Base-by-base conservation (phyloP, 1,140 invertebrate genomes). In the Euborellia annulipes region DNA sequence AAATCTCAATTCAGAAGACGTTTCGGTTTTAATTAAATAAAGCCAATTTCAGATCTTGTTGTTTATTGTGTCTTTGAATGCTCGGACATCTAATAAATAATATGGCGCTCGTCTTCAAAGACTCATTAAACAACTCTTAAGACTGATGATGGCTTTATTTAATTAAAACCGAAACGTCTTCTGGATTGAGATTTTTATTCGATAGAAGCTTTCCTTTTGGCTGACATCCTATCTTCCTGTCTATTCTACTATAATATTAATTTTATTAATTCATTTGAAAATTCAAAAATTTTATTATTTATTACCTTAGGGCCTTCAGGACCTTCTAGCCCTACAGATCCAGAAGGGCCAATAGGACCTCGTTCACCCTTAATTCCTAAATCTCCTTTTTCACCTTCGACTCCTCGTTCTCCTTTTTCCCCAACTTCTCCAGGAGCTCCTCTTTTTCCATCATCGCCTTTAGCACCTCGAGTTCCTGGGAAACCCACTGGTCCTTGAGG, bases 311-410 rank as follows among this genome's bases (percentile, higher is more conserved):
- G 73, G 37, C 85, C 85, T 68, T 88, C 83, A 3, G 80, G 78
- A n/a, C 85, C 85, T 69, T 87, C 83, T 18, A 76, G 61, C 0
- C 85, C 85, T 7, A 75, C 61, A 11, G 70, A 63, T 34, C 84
- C 84, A 32, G 65, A 60, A 30, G 72, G 66, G 21, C 85, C 85
- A n/a, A 62, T 51, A 3, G 68, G 54, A 36, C 85, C 85, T 42
- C 72, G 64, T 44, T 86, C 82, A 38, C 85, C 85, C 63, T 85
- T 85, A 2, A 58, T 50, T 19, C 85, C 85, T 38, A 72, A 55
- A 50, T 85, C 80, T 16, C 83, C 83, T 48, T 82, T 83, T 54
- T 80, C 73, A n/a, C 83, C 84, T 58, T 84, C 80, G 21, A 69
- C 52, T 20, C 83, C 83, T 39, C 66, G 59, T 16, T 76, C 72